Evolutionary conservation across 2,888 invertebrate species (phyloP), one percentile per base, ranked within the genome.

Genomic region (Melipona bicolor): DNA sequence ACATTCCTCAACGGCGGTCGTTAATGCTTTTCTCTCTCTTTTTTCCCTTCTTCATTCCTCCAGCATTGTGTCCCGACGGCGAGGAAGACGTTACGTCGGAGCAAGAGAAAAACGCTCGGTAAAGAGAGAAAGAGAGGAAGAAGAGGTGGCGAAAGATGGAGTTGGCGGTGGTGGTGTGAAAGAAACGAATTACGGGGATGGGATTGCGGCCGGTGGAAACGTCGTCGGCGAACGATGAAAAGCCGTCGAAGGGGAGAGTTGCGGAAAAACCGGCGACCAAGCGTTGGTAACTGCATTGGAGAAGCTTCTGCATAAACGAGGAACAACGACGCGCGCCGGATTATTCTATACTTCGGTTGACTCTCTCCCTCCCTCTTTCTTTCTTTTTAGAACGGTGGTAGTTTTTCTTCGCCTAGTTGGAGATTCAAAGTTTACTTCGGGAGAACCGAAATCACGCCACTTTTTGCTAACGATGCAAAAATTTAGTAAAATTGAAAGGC

Each of bases 111-210:
- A 19, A 50, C 17, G 27, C n/a, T n/a, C 0, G 19, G 13, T 19
- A 67, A n/a, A 27, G 21, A 50, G 32, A 19, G 59, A 13, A 15
- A 36, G 9, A 56, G 36, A 21, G 71, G 64, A 64, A 78, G 50
- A 65, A 32, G 21, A 65, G n/a, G 32, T n/a, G 43, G n/a, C 49
- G 52, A 36, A 62, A 52, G 32, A 54, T 27, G 21, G 27, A 68
- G 65, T 52, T 15, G 17, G n/a, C 27, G 17, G 52, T 0, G 54
- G 43, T 19, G 54, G 54, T 13, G 70, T 11, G 54, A 54, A 49
- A 79, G 62, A 54, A 77, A 68, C 32, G 77, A 67, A 77, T 61
- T 59, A 61, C 74, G 43, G 79, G 54, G 21, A 68, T 50, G 62
- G 64, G 59, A 61, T 78, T 67, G 71, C 74, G 69, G 70, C 4